These are phyloP conservation scores for Irena cyanogastra DNA, from an alignment of 2,113 vertebrate genomes.

Conservation along the genomic window DNA sequence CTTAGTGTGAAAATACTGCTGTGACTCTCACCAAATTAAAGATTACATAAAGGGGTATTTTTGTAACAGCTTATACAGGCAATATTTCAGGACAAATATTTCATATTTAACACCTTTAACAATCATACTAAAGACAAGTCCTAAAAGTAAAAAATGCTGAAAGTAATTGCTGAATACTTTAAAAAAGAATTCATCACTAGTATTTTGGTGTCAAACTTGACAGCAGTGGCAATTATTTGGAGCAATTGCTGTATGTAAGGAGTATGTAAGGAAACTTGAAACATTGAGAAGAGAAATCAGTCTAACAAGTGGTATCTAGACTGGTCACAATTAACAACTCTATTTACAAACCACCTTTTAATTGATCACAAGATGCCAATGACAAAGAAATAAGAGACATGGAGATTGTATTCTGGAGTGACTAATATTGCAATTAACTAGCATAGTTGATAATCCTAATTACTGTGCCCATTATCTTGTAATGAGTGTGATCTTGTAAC, in stretches of 20 bases:
- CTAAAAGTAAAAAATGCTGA: neutral
- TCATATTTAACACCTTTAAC: neutral
- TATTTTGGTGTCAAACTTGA: neutral
- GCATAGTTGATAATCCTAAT: neutral
- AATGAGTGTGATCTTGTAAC: neutral
- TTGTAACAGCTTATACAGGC: neutral
- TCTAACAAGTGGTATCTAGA: neutral
- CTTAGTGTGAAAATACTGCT: neutral
- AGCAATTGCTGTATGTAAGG: neutral
- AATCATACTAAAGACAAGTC: neutral
- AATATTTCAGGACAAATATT: neutral
- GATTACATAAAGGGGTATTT: neutral
- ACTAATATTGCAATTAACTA: neutral
- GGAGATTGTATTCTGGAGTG: neutral
- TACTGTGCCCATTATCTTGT: neutral
- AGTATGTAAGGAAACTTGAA: neutral
- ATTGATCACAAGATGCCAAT: neutral
- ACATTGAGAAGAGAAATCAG: neutral
- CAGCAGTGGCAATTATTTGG: neutral
- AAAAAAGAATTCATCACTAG: neutral
- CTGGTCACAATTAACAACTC: neutral
- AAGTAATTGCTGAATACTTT: neutral
- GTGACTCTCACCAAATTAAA: neutral
- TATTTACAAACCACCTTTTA: neutral
- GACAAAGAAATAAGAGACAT: neutral